phyloP scores from a whole-genome alignment of 2,888 invertebrate species.

The Oegoconia quadripuncta region DNA sequence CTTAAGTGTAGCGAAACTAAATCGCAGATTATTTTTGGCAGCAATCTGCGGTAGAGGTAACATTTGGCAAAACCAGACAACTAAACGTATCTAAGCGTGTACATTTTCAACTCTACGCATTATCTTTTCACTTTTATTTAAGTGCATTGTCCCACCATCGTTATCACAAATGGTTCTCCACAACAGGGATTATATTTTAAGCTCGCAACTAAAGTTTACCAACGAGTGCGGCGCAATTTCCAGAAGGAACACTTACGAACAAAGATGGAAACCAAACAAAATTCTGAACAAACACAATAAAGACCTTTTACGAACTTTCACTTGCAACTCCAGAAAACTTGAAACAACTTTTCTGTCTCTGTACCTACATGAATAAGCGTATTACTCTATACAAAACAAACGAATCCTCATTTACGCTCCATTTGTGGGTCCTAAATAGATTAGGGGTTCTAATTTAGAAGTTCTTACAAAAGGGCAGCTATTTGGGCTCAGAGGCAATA shows the following conservation, averaged over 20 bases:
- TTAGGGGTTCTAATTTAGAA: not conserved
- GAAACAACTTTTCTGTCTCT: constrained; percentile 17
- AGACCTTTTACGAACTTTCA: constrained; percentile 46
- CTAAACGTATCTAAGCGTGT: no score
- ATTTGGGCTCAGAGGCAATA: no score
- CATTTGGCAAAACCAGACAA: no score
- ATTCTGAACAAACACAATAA: constrained; percentile 50
- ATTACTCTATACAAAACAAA: constrained; percentile 15
- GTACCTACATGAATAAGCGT: constrained; percentile 16
- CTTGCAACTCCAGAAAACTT: constrained; percentile 31
- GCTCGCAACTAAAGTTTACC: constrained; percentile 37
- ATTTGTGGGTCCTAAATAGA: constrained; percentile 5
- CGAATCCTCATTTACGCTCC: constrained; percentile 11
- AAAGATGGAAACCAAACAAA: constrained; percentile 49
- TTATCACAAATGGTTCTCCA: constrained; percentile 31
- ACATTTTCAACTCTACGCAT: not conserved
- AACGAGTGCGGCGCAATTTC: constrained; percentile 38
- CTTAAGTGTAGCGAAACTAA: no score
- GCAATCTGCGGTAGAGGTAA: no score
- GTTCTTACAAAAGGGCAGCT: constrained; percentile 2
- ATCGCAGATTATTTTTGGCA: no score
- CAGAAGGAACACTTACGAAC: constrained; percentile 36
- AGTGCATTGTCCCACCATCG: constrained; percentile 13
- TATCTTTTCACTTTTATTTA: constrained; percentile 16
- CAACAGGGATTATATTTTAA: constrained; percentile 45